phyloP scores from a whole-genome alignment of 2,888 invertebrate species.

The Eupithecia centaureata region DNA sequence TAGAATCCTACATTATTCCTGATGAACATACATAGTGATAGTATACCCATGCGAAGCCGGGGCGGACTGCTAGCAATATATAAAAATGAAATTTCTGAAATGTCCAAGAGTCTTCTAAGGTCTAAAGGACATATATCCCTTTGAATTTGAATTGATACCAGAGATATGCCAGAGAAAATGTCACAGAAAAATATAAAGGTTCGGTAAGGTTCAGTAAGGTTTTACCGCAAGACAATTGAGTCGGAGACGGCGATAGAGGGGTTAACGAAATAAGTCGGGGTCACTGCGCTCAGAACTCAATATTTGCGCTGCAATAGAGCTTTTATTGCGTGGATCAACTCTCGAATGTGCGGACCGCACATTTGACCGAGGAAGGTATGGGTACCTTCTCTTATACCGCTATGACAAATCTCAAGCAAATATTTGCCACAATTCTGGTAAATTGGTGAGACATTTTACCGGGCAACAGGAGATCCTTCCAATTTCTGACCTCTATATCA shows the following conservation, averaged over 20 bases:
- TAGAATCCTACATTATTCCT: no score
- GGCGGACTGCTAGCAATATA: no score
- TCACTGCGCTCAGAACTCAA: conserved; percentile 68
- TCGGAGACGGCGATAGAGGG: conserved; percentile 65
- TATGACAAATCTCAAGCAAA: conserved; percentile 57
- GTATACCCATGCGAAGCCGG: no score
- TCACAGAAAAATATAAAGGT: conserved; percentile 27
- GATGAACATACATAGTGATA: no score
- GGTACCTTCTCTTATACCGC: conserved; percentile 50
- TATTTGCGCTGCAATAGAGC: conserved; percentile 77
- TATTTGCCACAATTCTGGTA: conserved; percentile 47
- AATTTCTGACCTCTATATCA: no score
- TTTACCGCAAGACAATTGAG: conserved; percentile 72
- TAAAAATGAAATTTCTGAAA: no score
- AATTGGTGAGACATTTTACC: conserved; percentile 38
- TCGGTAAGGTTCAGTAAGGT: conserved; percentile 37
- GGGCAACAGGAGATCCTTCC: no score
- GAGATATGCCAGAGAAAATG: neutral
- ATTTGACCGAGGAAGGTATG: no score
- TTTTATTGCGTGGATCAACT: conserved; percentile 76
- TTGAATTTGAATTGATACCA: no score
- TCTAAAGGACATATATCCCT: no score
- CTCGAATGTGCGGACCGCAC: conserved; percentile 59
- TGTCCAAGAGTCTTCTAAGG: no score
- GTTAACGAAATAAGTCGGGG: conserved; percentile 76